Evolutionary conservation across 53 echinoderm and acorn worm genomes (phyloP).

Genomic region (Patiria pectinifera): DNA sequence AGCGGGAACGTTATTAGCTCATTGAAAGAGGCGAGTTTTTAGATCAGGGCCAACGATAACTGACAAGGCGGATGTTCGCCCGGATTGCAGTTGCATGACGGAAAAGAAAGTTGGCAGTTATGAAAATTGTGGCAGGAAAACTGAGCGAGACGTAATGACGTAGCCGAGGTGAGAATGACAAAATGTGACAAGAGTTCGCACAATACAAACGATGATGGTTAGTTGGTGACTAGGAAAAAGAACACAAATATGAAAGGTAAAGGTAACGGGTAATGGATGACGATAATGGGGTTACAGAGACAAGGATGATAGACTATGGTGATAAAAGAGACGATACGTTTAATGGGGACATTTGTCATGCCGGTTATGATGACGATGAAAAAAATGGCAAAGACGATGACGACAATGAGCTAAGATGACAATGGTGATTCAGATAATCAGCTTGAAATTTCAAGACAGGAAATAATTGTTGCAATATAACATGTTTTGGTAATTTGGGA

Average conservation of each 20-base stretch:
- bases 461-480: background rate
- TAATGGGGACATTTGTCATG: background rate
- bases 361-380: background rate
- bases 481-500: background rate
- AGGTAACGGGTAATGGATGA: too few species aligned
- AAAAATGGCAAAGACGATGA: background rate
- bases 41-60: background rate
- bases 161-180: background rate
- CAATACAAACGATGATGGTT: background rate
- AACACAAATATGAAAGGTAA: too few species aligned
- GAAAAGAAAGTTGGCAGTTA: background rate
- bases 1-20: slow-evolving; percentile 21
- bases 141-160: background rate
- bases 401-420: background rate
- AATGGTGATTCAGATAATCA: background rate
- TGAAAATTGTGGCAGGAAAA: background rate
- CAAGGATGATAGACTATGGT: too few species aligned
- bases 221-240: too few species aligned
- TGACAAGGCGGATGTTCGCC: slow-evolving; percentile 11
- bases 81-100: background rate
- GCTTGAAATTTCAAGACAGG: background rate
- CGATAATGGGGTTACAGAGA: too few species aligned
- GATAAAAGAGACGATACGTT: too few species aligned
- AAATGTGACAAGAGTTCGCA: background rate
- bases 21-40: background rate